Evolutionary conservation across 2,888 invertebrate genomes (phyloP), one percentile per base, ranked within the genome.

Genomic region (Tricholauxania praeusta): DNA sequence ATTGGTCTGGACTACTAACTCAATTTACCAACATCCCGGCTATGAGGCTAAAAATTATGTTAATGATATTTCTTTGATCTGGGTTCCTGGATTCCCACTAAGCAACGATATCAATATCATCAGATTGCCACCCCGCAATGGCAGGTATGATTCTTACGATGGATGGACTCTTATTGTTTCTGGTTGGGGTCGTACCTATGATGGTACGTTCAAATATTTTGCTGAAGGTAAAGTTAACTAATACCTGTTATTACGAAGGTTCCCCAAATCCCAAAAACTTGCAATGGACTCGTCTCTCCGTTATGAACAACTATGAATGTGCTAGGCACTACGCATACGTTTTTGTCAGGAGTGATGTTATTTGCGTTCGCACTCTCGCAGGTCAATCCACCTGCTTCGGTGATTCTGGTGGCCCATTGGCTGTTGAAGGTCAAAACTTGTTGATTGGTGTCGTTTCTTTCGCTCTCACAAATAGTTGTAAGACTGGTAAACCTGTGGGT

Each of bases 391-490:
- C 81, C 52, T 84, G 84, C 78, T 78, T 77, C 22, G 83, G 85
- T n/a, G 85, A 86, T 75, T 85, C 84, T 10, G 86, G 86, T 17
- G 86, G 82, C 65, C 84, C 86, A 69, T 75, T 86, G 76, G 81
- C 78, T 14, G 70, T 78, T 53, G 14, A 7, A 12, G 66, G 57
- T 71, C 39, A 15, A 49, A 14, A 47, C 4, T 6, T 70, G n/a
- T 76, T 80, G 19, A 69, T 84, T 67, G 84, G 84, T 69, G 78
- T 84, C 47, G 80, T 80, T 48, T 82, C 84, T 0, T 83, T 82
- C 52, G 83, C 80, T 10, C 71, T 79, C 47, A 2, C 69, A 19
- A 28, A 71, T 12, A 78, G 81, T 7, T 82, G 82, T 64, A 66
- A 76, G 12, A 76, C 76, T 53, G 81, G 81, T n/a, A 60, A 52